phyloP scores from a whole-genome alignment of 2,888 invertebrate species.

The Horisme vitalbata region DNA sequence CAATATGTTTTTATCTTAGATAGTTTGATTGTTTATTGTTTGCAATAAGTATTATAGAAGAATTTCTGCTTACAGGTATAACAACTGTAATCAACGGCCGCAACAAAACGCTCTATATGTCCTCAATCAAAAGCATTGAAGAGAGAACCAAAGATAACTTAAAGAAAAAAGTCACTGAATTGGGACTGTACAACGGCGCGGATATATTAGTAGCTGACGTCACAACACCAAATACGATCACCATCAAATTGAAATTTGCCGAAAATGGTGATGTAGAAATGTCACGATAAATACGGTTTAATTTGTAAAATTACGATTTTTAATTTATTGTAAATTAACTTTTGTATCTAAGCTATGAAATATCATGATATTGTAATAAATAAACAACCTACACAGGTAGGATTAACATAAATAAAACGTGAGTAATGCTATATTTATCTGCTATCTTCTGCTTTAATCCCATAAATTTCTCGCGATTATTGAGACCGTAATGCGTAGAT shows the following conservation, averaged over 20 bases:
- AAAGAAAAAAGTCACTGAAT: conserved; percentile 91
- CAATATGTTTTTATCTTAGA: no score
- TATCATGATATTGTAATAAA: no score
- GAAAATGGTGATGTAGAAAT: conserved; percentile 81
- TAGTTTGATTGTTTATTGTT: no score
- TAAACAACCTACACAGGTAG: no score
- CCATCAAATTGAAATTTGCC: conserved; percentile 87
- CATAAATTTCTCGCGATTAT: no score
- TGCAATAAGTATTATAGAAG: neutral
- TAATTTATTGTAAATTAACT: no score
- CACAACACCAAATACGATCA: conserved; percentile 92
- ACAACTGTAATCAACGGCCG: conserved; percentile 92
- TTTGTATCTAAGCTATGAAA: no score
- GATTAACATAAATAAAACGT: no score
- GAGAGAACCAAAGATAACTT: conserved; percentile 94
- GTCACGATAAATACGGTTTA: conserved; percentile 36
- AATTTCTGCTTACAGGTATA: conserved; percentile 79
- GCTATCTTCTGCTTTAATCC: no score
- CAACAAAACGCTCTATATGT: conserved; percentile 96
- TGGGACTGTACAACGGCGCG: conserved; percentile 92
- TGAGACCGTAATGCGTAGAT: no score
- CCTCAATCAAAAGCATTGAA: conserved; percentile 95
- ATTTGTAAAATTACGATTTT: no score
- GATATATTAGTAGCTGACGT: conserved; percentile 95
- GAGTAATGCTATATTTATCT: no score